phyloP scores from a whole-genome alignment of 2,888 invertebrate species.

The Lycaena phlaeas region DNA sequence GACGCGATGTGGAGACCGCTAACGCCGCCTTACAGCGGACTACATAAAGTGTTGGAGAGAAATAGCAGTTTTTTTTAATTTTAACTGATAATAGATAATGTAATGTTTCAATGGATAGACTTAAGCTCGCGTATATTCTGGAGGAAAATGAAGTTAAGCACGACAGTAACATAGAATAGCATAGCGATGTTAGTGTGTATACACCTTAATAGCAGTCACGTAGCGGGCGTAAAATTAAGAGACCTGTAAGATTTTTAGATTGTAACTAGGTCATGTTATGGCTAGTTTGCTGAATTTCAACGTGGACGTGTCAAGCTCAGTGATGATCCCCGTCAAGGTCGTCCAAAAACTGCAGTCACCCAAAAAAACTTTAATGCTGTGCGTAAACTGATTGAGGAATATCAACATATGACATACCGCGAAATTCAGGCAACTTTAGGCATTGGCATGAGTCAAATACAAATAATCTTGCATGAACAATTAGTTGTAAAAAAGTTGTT shows the following conservation, averaged over 20 bases:
- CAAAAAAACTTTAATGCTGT: too few species aligned
- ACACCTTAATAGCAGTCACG: neutral
- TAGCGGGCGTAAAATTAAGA: neutral
- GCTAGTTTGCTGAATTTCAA: too few species aligned
- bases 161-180: neutral
- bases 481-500: too few species aligned
- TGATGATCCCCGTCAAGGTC: too few species aligned
- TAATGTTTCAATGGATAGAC: conserved; percentile 8
- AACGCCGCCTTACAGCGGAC: conserved; percentile 1
- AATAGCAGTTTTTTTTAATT: neutral
- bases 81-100: conserved; percentile 1
- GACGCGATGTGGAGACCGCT: conserved; percentile 8
- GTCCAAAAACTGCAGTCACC: too few species aligned
- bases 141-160: neutral
- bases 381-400: too few species aligned
- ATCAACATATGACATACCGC: too few species aligned
- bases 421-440: too few species aligned
- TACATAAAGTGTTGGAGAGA: neutral
- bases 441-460: too few species aligned
- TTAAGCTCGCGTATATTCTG: conserved; percentile 4
- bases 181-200: neutral
- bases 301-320: too few species aligned
- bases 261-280: too few species aligned
- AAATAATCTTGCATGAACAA: too few species aligned
- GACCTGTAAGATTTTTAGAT: neutral